Percentiles rank a stretch among this genome's conserved stretches.
These are phyloP conservation scores for Pseudomyrmex pallidus DNA, from an alignment of 1,140 invertebrate genomes.

Conservation along the genomic window DNA sequence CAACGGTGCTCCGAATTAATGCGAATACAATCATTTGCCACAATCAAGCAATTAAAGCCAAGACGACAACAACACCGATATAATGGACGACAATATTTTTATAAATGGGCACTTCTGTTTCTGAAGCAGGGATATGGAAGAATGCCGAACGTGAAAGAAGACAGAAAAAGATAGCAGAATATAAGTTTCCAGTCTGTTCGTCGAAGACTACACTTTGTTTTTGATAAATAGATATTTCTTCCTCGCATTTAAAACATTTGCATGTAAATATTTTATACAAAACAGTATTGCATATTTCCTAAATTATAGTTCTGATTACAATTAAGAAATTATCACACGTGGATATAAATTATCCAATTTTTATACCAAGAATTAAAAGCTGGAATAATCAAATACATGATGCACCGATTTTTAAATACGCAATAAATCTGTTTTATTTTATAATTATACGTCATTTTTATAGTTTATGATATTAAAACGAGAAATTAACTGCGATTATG, in stretches of 20 bases:
- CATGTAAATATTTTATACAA: neutral
- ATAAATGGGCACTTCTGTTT: slow-evolving; percentile 24
- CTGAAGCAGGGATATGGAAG: slow-evolving; percentile 23
- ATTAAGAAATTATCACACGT: neutral
- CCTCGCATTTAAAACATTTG: slow-evolving; percentile 31
- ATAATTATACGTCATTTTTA: neutral
- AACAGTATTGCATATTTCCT: slow-evolving; percentile 3
- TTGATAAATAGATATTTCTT: slow-evolving; percentile 11
- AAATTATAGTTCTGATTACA: slow-evolving; percentile 9
- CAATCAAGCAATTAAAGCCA: slow-evolving; percentile 79
- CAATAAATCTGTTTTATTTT: neutral
- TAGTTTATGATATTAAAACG: neutral
- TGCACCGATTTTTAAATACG: neutral
- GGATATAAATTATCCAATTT: neutral
- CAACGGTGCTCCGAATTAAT: slow-evolving; percentile 73
- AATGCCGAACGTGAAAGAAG: slow-evolving; percentile 25
- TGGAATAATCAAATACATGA: neutral
- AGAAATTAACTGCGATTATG: neutral
- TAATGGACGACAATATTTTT: slow-evolving; percentile 63
- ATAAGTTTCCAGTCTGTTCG: slow-evolving; percentile 29
- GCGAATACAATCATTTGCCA: slow-evolving; percentile 70
- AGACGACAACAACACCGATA: slow-evolving; percentile 77
- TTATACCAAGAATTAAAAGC: slow-evolving; percentile 10
- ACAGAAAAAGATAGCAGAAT: slow-evolving; percentile 27
- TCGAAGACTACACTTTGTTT: slow-evolving; percentile 47